Base-by-base conservation (phyloP, 2,113 vertebrate genomes). In the Papio anubis region DNA sequence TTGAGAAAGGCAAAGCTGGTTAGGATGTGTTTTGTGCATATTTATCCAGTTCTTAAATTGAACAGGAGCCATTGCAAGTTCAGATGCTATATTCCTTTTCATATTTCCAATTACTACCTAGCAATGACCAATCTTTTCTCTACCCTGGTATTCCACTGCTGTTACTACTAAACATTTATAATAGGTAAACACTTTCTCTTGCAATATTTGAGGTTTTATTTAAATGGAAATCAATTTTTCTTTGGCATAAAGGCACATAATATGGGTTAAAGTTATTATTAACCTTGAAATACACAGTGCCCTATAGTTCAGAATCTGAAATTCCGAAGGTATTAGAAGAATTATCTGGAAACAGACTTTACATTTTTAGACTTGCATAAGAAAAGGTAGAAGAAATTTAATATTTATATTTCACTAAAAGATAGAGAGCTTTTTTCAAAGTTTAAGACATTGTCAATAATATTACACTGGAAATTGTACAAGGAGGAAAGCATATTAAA, bases 181-280 rank as follows among this genome's bases (percentile, higher is more conserved):
- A 83, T 8, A 64, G 8, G 52, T 45, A 68, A 86, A 75, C 3
- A 92, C 10, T 84, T 92, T 57, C 90, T 57, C 38, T 84, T 73
- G 6, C 13, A 81, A 27, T 73, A 88, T 38, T 79, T 93, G 68
- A 82, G 4, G 27, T 55, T 94, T 76, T 3, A 66, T 76, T 96
- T 89, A 83, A 94, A 50, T 61, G n/a, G 17, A 96, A 97, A 87
- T 87, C 52, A 75, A 70, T 35, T 85, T 82, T 86, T 92, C 30
- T 50, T 88, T 75, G 45, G 30, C 45, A 86, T 57, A 43, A 95
- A 83, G 38, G 21, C 16, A 76, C 18, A 59, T 48, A 40, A 55
- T 45, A 70, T 52, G 70, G 17, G 7, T 23, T 87, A 90, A 87
- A 76, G 9, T 43, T 85, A 1, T 18, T 59, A 35, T 1, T 90